A percentile compares a stretch with the other conserved stretches of the same genome.
These are phyloP conservation scores for Elachura formosa DNA, from an alignment of 2,113 vertebrate species.

Conservation along the genomic window DNA sequence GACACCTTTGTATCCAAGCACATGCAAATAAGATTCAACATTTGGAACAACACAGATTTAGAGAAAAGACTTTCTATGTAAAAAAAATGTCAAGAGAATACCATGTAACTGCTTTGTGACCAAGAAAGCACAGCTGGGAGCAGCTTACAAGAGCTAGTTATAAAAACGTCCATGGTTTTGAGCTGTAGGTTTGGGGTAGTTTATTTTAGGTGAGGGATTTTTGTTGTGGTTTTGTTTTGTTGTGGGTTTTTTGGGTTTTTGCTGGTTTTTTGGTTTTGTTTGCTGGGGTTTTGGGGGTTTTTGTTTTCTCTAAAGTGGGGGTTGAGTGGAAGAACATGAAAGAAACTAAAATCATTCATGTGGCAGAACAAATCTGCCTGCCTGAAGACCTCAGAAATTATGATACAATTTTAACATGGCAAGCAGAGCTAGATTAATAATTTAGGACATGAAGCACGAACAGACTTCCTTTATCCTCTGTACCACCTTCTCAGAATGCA, in stretches of 20 bases:
- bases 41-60: not conserved
- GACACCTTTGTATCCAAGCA: not conserved
- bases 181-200: not conserved
- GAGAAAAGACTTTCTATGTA: not conserved
- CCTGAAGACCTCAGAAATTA: not conserved
- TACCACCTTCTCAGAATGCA: not conserved
- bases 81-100: not conserved
- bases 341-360: not conserved
- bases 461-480: not conserved
- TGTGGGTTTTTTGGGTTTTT: no score
- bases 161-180: not conserved
- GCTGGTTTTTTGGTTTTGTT: not conserved
- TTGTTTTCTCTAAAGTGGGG: not conserved
- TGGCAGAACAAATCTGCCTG: not conserved
- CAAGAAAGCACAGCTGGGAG: not conserved
- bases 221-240: not conserved
- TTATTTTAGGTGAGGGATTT: no score
- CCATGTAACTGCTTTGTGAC: not conserved
- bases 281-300: not conserved
- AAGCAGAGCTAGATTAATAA: not conserved
- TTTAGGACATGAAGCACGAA: fast-evolving
- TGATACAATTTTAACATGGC: not conserved
- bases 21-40: not conserved
- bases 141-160: not conserved
- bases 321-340: not conserved